Evolutionary conservation across 2,888 invertebrate genomes (phyloP).

Genomic region (Rambutsinella grinnellia): DNA sequence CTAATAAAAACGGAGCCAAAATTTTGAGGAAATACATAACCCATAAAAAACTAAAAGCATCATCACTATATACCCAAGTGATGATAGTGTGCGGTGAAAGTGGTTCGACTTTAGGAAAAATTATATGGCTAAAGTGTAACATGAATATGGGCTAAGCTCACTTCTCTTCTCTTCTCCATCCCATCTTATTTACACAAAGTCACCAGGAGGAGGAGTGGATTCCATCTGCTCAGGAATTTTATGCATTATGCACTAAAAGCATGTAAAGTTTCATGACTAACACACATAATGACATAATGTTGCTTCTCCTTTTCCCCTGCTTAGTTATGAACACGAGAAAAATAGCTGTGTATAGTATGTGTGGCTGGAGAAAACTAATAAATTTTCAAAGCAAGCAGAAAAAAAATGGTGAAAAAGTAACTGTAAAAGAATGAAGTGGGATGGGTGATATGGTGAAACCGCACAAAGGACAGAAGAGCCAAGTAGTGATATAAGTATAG

Average conservation of each 20-base stretch:
- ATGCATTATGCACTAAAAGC: slow-evolving; percentile 19
- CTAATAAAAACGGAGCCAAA: background rate
- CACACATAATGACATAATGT: slow-evolving; percentile 22
- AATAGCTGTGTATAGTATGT: background rate
- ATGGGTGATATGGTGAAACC: slow-evolving; percentile 19
- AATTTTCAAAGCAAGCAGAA: background rate
- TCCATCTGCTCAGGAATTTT: background rate
- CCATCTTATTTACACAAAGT: background rate
- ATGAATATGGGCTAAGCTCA: background rate
- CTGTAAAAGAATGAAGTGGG: slow-evolving; percentile 25
- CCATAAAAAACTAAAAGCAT: slow-evolving; percentile 15
- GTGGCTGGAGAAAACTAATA: background rate
- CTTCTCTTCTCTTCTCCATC: background rate
- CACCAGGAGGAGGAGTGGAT: background rate
- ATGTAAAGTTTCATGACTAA: slow-evolving; percentile 26
- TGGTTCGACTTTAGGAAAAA: background rate
- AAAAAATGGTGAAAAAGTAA: background rate
- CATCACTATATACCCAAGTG: background rate
- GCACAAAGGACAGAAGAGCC: slow-evolving; percentile 22
- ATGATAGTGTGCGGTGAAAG: background rate
- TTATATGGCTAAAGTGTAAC: background rate
- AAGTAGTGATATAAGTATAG: background rate
- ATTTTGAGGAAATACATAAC: background rate
- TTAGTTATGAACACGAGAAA: background rate
- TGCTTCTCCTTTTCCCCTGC: background rate